Percentiles rank a stretch among this genome's conserved stretches.
phyloP scores from a whole-genome alignment of 2,797 vertebrate genomes.

The Scarus forsteni region DNA sequence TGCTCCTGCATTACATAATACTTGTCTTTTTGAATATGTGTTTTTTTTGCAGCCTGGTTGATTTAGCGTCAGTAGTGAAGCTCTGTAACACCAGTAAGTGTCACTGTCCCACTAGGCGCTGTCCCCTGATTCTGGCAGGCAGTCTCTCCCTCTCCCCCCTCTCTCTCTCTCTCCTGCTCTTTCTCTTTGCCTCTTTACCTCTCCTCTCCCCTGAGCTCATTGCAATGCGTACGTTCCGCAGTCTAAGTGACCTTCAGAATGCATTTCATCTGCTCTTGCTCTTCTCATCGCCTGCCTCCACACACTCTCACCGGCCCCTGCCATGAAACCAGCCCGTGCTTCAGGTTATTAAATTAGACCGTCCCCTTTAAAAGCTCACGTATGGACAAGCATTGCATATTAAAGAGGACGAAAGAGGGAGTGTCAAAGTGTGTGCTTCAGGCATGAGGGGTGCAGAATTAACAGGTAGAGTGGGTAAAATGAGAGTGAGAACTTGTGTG shows the following conservation, averaged over 20 bases:
- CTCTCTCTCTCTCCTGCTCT: constrained; percentile 14
- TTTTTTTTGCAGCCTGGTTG: constrained; percentile 25
- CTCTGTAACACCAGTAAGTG: constrained; percentile 37
- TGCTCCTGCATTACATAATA: constrained; percentile 49
- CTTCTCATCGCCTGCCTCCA: constrained; percentile 32
- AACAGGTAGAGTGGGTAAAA: neutral
- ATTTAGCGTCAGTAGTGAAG: constrained; percentile 8
- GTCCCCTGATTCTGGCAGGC: constrained; percentile 38
- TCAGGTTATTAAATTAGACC: constrained; percentile 48
- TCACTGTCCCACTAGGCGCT: constrained; percentile 29
- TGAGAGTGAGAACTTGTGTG: constrained; percentile 11
- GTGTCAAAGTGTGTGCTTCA: constrained; percentile 34
- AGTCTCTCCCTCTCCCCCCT: neutral
- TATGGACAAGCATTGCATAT: constrained; percentile 27
- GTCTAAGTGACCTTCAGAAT: constrained; percentile 82
- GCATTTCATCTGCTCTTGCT: constrained; percentile 60
- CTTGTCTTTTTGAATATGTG: constrained; percentile 56
- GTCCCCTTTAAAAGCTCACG: constrained; percentile 20
- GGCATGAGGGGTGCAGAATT: neutral
- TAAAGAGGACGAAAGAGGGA: constrained; percentile 31
- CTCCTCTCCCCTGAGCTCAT: constrained; percentile 59
- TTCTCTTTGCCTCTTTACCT: constrained; percentile 32
- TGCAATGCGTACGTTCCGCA: constrained; percentile 72
- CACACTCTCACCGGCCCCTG: neutral
- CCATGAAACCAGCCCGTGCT: constrained; percentile 31